phyloP scores from a whole-genome alignment of 1,140 invertebrate genomes.

The Heliconius hewitsoni region DNA sequence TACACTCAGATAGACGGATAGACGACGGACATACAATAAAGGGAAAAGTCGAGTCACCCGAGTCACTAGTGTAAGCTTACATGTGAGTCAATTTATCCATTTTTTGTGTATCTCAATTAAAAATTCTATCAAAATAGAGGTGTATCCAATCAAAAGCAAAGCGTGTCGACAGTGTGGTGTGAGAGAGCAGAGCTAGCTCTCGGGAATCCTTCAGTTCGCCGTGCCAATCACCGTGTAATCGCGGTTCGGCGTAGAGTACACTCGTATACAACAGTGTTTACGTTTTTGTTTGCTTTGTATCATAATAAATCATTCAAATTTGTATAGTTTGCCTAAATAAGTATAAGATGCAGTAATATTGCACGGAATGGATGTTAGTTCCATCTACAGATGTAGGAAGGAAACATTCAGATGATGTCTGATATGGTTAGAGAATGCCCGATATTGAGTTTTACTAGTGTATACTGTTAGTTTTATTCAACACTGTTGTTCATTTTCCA shows the following conservation, averaged over 20 bases:
- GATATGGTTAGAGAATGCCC: no score
- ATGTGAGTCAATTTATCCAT: neutral
- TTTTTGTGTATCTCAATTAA: constrained; percentile 32
- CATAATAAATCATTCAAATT: neutral
- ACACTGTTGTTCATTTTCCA: no score
- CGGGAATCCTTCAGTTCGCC: constrained; percentile 38
- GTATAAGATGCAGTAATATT: no score
- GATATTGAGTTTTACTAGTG: no score
- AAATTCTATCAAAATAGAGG: constrained; percentile 28
- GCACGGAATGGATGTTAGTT: no score
- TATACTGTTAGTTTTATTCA: no score
- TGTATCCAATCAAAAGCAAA: constrained; percentile 41
- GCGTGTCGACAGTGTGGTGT: constrained; percentile 29
- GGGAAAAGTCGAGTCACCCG: neutral
- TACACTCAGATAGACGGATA: neutral
- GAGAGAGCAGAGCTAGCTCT: constrained; percentile 27
- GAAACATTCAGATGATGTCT: no score
- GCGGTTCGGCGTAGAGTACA: constrained; percentile 20
- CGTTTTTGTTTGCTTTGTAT: neutral
- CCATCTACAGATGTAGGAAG: no score
- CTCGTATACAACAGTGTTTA: neutral
- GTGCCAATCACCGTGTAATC: constrained; percentile 58
- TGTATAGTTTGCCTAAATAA: no score
- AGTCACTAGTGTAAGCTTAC: constrained; percentile 7
- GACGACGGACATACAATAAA: neutral